Percentiles rank a stretch among this genome's conserved stretches.
Conservation (phyloP, 2,113 vertebrate genomes). For the Uria aalge region DNA sequence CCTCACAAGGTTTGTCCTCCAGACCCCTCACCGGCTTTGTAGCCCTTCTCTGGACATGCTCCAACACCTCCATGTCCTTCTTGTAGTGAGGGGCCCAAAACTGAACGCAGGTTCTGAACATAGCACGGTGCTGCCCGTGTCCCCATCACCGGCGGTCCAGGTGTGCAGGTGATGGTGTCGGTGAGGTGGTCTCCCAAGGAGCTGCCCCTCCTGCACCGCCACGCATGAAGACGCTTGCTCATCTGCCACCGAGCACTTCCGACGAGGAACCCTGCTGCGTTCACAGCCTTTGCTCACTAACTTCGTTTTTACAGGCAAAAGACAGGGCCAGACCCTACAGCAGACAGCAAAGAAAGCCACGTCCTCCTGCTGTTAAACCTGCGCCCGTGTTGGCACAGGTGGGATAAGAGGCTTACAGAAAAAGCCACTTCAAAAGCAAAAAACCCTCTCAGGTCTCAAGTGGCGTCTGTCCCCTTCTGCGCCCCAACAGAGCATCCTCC, state of each 20-base stretch:
- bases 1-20: no score
- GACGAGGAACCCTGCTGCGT: background rate
- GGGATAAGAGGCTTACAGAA: background rate
- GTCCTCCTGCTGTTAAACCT: background rate
- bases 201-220: background rate
- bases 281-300: background rate
- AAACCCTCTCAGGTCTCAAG: background rate
- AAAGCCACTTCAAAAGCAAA: background rate
- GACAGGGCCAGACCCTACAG: fast-evolving
- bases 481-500: background rate
- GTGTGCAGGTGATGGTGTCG: fast-evolving
- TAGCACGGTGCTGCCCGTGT: fast-evolving
- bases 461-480: background rate
- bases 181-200: background rate
- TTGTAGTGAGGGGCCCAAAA: no score
- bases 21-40: no score
- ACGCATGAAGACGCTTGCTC: no score
- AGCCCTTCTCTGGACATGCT: no score
- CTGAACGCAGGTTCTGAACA: no score
- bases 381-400: background rate
- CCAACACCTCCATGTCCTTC: no score
- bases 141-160: background rate
- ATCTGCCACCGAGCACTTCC: background rate
- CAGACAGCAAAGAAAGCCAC: background rate
- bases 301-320: background rate